phyloP scores from a whole-genome alignment of 2,888 invertebrate genomes.

The Trypoxylon attenuatum region DNA sequence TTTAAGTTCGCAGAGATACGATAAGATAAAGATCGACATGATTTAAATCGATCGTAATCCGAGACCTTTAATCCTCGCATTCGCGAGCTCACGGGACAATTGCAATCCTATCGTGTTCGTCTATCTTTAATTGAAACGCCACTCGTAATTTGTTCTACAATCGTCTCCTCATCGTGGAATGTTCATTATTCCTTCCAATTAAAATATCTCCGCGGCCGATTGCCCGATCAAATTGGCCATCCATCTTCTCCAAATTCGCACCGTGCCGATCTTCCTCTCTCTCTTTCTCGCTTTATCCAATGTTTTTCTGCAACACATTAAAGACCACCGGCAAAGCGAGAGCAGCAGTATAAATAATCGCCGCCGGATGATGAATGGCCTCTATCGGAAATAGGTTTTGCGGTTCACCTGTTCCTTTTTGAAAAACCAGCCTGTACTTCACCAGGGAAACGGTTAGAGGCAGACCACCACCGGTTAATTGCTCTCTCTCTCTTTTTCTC shows the following conservation, averaged over 20 bases:
- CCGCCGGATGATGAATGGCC: not conserved
- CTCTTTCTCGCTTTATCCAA: no score
- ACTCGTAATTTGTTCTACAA: slow-evolving; percentile 2
- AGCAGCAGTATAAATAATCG: no score
- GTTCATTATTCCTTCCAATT: slow-evolving; percentile 21
- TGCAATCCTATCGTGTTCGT: slow-evolving; percentile 9
- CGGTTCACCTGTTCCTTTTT: no score
- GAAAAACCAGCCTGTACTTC: no score
- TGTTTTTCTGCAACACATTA: no score
- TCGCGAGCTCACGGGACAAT: not conserved
- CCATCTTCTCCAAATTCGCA: not conserved
- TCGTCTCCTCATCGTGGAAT: slow-evolving; percentile 3
- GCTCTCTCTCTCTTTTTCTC: no score
- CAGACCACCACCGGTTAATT: no score
- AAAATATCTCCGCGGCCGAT: slow-evolving; percentile 10
- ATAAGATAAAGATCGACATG: slow-evolving; percentile 46
- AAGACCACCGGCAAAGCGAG: no score
- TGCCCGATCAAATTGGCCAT: slow-evolving; percentile 8
- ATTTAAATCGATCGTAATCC: slow-evolving; percentile 27
- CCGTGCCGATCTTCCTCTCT: not conserved
- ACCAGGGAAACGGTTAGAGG: no score
- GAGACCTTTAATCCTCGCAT: no score
- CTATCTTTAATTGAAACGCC: slow-evolving; percentile 20
- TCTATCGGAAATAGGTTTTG: no score
- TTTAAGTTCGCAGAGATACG: slow-evolving; percentile 18